Conservation (phyloP, 2,888 invertebrate genomes). For the Tinea trinotella region DNA sequence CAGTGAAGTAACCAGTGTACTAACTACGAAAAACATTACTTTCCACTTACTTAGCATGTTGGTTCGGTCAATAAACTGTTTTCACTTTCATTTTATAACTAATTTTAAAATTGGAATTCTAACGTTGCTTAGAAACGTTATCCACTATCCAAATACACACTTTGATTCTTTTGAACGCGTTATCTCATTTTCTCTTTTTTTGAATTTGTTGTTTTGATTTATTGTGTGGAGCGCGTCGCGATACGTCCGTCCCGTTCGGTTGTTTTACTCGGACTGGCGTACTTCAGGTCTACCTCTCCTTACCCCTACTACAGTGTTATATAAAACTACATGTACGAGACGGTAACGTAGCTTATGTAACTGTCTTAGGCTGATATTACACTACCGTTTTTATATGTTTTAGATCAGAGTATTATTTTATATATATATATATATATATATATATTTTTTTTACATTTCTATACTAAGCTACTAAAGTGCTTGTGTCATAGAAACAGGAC, state of each 20-base stretch:
- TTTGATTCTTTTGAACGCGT: no score
- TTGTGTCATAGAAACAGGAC: no score
- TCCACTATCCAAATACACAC: no score
- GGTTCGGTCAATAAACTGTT: slow-evolving; percentile 56
- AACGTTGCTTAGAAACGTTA: slow-evolving; percentile 22
- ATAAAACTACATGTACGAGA: slow-evolving; percentile 7
- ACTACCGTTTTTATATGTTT: no score
- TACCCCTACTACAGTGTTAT: neutral
- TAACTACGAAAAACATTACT: slow-evolving; percentile 54
- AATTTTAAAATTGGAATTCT: no score
- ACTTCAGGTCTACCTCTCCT: neutral
- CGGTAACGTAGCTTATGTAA: slow-evolving; percentile 1
- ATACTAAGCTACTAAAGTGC: no score
- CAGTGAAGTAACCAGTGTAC: slow-evolving; percentile 41
- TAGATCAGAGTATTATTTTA: no score
- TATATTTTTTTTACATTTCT: no score
- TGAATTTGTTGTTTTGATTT: no score
- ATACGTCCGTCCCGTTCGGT: neutral
- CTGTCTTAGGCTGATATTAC: slow-evolving; percentile 9
- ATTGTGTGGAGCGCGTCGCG: neutral
- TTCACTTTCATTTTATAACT: slow-evolving; percentile 67
- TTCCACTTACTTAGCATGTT: slow-evolving; percentile 68
- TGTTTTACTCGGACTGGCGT: slow-evolving; percentile 1
- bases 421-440: no score
- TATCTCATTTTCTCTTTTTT: neutral